Base-by-base conservation (phyloP, 2,888 invertebrate genomes). In the Zonitis immaculata region DNA sequence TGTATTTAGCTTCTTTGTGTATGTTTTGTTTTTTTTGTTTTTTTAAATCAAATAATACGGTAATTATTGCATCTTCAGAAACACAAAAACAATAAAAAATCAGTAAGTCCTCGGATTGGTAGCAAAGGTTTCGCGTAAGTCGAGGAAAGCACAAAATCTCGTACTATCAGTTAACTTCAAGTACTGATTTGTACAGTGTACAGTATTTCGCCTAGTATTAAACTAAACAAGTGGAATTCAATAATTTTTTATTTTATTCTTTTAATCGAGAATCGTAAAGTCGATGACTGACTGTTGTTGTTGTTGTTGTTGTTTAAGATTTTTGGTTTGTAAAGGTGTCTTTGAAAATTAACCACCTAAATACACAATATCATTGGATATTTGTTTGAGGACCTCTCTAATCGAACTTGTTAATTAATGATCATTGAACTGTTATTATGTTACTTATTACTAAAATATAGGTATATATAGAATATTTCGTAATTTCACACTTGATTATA, bases 401-500 rank as follows among this genome's bases (percentile, higher is more conserved):
- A 20, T 39, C 20, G 39, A 39, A 39, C 39, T 39, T 54, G 47
- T 47, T 54, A 55, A 55, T 55, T 51, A 55, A 48, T 30, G 49
- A 54, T 49, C 26, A 50, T 43, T 32, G 39, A 18, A 39, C 8
- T 16, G 6, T 11, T 22, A 35, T 1, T 9, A 11, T 39, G 39
- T 20, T 39, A 39, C 39, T 35, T 39, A 18, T 39, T 4, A 39
- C 39, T 6, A 20, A n/a, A n/a, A n/a, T n/a, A n/a, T n/a, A n/a
- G n/a, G n/a, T n/a, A n/a, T n/a, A n/a, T n/a, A 25, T 43, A 50
- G 44, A 49, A 46, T 45, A 49, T 51, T 50, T 35, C 47, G 43
- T 27, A 44, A 35, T 25, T 42, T 25, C 52, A 32, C 47, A 51
- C 54, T 54, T 54, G 39, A 51, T 44, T 39, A 43, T 39, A 46